phyloP scores from a whole-genome alignment of 64 coral and sea anemone species.

The Montipora sp. region DNA sequence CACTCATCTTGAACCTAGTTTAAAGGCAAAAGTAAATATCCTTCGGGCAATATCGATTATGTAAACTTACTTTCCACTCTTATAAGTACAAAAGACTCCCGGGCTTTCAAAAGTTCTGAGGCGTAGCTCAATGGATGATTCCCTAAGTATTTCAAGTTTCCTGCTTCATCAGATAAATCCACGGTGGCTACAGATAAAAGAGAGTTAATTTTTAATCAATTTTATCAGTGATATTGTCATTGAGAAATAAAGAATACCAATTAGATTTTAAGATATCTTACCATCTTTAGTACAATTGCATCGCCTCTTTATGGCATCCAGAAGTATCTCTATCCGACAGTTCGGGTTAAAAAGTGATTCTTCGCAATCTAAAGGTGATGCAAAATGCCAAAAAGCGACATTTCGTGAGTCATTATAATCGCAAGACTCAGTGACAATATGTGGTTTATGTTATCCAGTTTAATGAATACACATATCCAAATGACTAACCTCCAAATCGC shows the following conservation, averaged over 20 bases:
- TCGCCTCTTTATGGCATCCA: conserved; percentile 84
- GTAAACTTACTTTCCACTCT: conserved; percentile 92
- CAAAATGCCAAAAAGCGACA: neutral
- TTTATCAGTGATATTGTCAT: neutral
- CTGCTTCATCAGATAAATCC: conserved; percentile 92
- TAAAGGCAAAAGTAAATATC: neutral
- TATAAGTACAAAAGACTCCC: conserved; percentile 94
- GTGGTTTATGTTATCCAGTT: neutral
- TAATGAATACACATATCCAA: neutral
- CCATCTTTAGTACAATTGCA: conserved; percentile 88
- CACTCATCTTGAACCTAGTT: neutral
- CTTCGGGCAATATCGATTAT: neutral
- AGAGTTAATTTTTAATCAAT: neutral
- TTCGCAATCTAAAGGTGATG: conserved; percentile 74
- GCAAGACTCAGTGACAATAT: neutral
- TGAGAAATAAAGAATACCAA: neutral
- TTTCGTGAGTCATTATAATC: neutral
- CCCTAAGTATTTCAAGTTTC: conserved; percentile 85
- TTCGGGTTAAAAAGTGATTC: conserved; percentile 93
- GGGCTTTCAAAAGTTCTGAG: conserved; percentile 76
- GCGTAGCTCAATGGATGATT: conserved; percentile 82
- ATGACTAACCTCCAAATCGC: conserved; percentile 61
- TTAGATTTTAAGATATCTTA: neutral
- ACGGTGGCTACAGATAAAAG: conserved; percentile 63
- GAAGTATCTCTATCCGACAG: conserved; percentile 75